Evolutionary conservation across 2,888 invertebrate genomes (phyloP).

Genomic region (Odontothrips loti): DNA sequence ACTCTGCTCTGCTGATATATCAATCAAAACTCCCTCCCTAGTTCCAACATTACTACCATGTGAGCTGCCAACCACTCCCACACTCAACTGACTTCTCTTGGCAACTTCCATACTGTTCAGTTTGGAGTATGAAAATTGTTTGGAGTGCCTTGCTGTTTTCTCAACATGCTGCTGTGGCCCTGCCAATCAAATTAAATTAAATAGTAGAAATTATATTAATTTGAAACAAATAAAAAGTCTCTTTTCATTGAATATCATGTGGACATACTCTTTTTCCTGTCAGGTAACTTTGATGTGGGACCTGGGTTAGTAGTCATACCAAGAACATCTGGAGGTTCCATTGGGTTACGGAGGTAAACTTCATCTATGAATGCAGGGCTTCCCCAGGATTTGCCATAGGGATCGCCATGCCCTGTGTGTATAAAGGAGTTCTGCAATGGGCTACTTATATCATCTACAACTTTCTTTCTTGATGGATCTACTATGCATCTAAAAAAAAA

Average conservation of each 20-base stretch:
- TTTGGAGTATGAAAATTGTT: not conserved
- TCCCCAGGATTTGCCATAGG: constrained; percentile 79
- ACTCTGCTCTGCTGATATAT: constrained; percentile 32
- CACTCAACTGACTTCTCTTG: not conserved
- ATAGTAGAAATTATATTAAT: not conserved
- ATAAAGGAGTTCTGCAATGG: constrained; percentile 78
- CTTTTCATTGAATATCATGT: not conserved
- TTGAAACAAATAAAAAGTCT: not conserved
- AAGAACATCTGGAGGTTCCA: constrained; percentile 64
- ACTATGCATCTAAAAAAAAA: constrained; percentile 53
- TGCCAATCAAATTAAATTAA: not conserved
- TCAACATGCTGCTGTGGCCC: not conserved
- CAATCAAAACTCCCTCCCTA: constrained; percentile 29
- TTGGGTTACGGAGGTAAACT: constrained; percentile 69
- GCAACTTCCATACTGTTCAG: not conserved
- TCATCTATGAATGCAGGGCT: constrained; percentile 74
- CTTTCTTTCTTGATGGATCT: constrained; percentile 63
- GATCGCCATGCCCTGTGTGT: constrained; percentile 71
- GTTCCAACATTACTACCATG: not conserved
- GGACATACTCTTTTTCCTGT: constrained; percentile 39
- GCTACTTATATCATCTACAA: constrained; percentile 66
- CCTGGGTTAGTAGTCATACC: constrained; percentile 45
- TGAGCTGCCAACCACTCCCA: not conserved
- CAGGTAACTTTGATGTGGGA: constrained; percentile 27
- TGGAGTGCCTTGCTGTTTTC: not conserved